Conservation (phyloP, 2,888 invertebrate genomes). For the Drosophila subsilvestris region DNA sequence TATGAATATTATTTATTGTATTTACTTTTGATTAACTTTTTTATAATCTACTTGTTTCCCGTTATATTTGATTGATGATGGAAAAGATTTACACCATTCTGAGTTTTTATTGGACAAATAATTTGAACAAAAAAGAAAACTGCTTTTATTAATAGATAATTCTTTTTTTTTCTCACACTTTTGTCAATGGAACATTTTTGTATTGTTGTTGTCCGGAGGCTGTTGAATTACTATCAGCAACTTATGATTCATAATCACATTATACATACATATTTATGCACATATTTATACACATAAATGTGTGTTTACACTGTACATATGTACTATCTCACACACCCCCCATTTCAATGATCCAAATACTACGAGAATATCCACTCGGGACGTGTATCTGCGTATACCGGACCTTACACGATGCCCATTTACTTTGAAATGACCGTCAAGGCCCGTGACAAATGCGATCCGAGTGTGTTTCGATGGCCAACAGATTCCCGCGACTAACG, state of each 20-base stretch:
- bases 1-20: too few relatives aligned
- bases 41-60: neutral
- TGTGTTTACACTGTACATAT: too few relatives aligned
- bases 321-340: neutral
- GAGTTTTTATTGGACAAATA: neutral
- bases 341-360: neutral
- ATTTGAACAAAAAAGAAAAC: neutral
- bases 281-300: too few relatives aligned
- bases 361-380: neutral
- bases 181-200: neutral
- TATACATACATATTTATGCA: neutral
- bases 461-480: constrained; percentile 33
- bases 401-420: constrained; percentile 31
- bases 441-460: constrained; percentile 29
- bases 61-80: neutral
- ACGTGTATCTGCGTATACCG: constrained; percentile 14
- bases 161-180: neutral
- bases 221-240: neutral
- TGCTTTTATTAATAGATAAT: neutral
- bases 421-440: constrained; percentile 40
- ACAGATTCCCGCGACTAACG: constrained; percentile 40
- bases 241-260: neutral
- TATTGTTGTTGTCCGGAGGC: neutral
- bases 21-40: neutral
- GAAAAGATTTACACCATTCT: neutral